Percentiles rank a stretch among this genome's conserved stretches.
phyloP scores from a whole-genome alignment of 2,113 vertebrate species.

The Ranitomeya imitator region DNA sequence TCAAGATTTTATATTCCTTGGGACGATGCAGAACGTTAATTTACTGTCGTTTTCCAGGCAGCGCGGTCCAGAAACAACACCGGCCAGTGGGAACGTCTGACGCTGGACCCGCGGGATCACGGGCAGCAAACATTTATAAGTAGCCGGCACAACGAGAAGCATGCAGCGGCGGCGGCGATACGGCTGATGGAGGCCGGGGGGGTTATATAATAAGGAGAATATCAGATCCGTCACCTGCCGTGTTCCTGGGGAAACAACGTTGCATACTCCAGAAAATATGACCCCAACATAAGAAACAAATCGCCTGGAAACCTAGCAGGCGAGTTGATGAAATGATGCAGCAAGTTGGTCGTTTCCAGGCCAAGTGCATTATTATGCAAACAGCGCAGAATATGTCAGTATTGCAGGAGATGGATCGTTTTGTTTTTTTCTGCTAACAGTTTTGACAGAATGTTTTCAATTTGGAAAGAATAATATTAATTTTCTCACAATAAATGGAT shows the following conservation, averaged over 20 bases:
- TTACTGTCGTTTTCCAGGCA: not conserved
- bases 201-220: not conserved
- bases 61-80: not conserved
- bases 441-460: slow-evolving; percentile 13
- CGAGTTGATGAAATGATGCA: not conserved
- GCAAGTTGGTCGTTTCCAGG: not conserved
- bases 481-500: not conserved
- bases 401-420: not conserved
- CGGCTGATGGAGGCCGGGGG: not conserved
- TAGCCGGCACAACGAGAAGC: not conserved
- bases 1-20: not conserved
- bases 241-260: not conserved
- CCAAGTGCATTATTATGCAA: not conserved
- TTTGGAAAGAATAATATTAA: not conserved
- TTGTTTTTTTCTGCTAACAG: not conserved
- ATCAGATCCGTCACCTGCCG: not conserved
- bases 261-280: not conserved
- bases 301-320: not conserved
- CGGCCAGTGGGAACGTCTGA: not conserved
- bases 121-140: slow-evolving; percentile 41
- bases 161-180: not conserved
- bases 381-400: not conserved
- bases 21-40: not conserved
- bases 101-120: not conserved
- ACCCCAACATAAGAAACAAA: not conserved